Evolutionary conservation across 2,113 vertebrate genomes (phyloP).

Genomic region (Urocynchramus pylzowi): DNA sequence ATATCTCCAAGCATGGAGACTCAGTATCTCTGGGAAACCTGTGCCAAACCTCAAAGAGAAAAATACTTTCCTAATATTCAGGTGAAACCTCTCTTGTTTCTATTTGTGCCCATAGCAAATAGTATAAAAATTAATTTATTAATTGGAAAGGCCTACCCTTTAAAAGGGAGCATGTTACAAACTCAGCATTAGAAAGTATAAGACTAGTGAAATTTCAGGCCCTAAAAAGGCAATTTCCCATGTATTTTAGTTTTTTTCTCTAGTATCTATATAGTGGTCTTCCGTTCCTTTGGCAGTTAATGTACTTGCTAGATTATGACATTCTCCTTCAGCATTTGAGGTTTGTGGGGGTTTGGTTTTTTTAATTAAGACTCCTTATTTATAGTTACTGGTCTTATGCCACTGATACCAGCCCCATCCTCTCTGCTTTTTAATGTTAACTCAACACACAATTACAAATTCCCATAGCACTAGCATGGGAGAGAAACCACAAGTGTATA

Average conservation of each 20-base stretch:
- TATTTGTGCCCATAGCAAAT: not conserved
- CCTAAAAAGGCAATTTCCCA: not conserved
- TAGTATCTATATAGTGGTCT: not conserved
- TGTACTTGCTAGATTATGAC: not conserved
- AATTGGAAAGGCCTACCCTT: not conserved
- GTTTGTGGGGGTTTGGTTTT: fast-evolving
- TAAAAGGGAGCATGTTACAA: not conserved
- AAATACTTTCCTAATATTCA: not conserved
- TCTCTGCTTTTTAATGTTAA: not conserved
- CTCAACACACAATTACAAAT: not conserved
- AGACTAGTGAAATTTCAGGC: not conserved
- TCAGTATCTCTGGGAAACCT: not conserved
- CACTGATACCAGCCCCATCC: not conserved
- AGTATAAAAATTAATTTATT: not conserved
- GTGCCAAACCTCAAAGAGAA: not conserved
- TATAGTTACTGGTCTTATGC: not conserved
- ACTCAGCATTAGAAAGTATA: not conserved
- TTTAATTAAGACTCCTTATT: not conserved
- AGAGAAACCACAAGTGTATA: not conserved
- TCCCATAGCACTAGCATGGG: not conserved
- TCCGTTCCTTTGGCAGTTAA: not conserved
- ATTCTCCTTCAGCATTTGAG: not conserved
- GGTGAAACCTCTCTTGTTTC: not conserved
- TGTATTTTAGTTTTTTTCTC: not conserved
- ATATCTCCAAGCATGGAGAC: not conserved